Base-by-base conservation (phyloP, 2,888 invertebrate genomes). In the Subacronicta megacephala region DNA sequence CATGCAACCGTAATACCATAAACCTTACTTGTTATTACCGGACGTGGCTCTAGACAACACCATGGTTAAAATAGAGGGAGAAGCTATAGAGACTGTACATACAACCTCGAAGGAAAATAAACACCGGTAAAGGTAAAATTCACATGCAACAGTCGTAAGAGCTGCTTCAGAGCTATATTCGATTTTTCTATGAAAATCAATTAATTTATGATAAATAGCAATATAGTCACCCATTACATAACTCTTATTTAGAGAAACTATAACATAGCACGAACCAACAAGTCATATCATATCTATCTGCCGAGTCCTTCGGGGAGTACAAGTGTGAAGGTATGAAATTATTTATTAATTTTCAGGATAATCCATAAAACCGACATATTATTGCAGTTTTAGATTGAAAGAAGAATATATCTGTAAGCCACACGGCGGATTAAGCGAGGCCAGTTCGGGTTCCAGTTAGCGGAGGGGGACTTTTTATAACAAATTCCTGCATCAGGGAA, bases 21-120 rank as follows among this genome's bases (percentile, higher is more conserved):
- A 71, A 69, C 56, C 40, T 46, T 49, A 59, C 47, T 45, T 40
- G 50, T 62, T 62, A 67, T 62, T 35, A 16, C 52, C 41, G 51
- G 53, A 67, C 55, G 45, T 44, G 43, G 41, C 43, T 56, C 18
- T 51, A 42, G 51, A 54, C 29, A 23, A 46, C 38, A 43, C 31
- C 18, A 15, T 20, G 16, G 41, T 55, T 47, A 53, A 53, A 72
- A 56, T 58, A 54, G 15, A 40, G 35, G 26, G 26, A 1, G 9
- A 31, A n/a, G 12, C n/a, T n/a, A 31, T 31, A 31, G 5, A 31
- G 31, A 31, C n/a, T 12, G 17, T 17, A n/a, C n/a, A 12, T 20
- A 38, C 18, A 38, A 38, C 38, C 10, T 6, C 20, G 12, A 12
- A 38, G 3, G 12, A 17, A 17, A 23, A 9, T 0, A 29, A 38